Evolutionary conservation across 2,113 vertebrate species (phyloP).

Genomic region (Stegostoma tigrinum): DNA sequence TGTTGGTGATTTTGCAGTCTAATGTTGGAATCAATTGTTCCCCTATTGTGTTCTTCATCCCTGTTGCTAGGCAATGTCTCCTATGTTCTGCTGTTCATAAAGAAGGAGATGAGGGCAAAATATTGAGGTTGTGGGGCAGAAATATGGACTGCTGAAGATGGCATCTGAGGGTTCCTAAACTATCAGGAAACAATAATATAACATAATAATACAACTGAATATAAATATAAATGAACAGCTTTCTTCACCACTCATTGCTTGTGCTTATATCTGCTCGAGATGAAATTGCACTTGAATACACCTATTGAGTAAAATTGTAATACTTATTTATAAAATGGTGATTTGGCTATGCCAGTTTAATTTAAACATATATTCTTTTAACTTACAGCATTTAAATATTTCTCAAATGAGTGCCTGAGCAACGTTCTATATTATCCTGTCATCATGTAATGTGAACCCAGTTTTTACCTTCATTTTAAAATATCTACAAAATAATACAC

Average conservation of each 20-base stretch:
- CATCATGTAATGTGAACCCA: not conserved
- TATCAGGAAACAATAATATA: too few relatives aligned
- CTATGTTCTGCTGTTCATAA: not conserved
- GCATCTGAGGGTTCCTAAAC: not conserved
- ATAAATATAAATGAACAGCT: not conserved
- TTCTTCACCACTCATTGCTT: not conserved
- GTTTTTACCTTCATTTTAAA: not conserved
- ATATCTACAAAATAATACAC: not conserved
- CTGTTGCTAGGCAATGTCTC: slow-evolving; percentile 28
- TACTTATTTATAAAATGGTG: not conserved
- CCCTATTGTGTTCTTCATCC: not conserved
- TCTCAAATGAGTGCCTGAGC: not conserved
- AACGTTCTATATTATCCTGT: not conserved
- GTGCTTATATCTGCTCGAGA: not conserved
- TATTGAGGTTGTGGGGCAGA: not conserved
- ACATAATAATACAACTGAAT: too few relatives aligned
- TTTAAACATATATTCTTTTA: not conserved
- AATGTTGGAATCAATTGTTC: slow-evolving; percentile 17
- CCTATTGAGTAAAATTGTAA: not conserved
- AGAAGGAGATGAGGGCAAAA: not conserved
- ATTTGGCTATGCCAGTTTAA: not conserved
- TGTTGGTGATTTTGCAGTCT: not conserved
- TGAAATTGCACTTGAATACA: not conserved
- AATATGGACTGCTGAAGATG: not conserved
- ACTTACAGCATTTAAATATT: not conserved